Base-by-base conservation (phyloP, 2,888 invertebrate species). In the Leptura quadrifasciata region DNA sequence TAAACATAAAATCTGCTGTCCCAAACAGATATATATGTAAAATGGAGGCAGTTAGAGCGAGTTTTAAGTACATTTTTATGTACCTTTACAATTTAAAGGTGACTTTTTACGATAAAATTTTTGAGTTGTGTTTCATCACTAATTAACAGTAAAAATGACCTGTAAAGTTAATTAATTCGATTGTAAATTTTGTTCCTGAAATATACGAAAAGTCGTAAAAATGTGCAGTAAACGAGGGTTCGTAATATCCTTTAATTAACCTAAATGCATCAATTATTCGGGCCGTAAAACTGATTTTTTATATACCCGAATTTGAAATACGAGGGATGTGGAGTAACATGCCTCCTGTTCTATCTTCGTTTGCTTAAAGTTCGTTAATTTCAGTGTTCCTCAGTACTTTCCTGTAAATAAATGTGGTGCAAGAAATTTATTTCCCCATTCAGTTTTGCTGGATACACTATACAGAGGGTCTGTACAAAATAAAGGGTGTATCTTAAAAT, bases 121-220 rank as follows among this genome's bases (percentile, higher is more conserved):
- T 55, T 69, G 20, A 35, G 57, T 18, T 12, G 57, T 57, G 31
- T 57, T 69, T 35, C 35, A 55, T 55, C 68, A 24, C 18, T 69
- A 69, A 69, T 69, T 57, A 69, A 18, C 68, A 52, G 54, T 57
- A 69, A 69, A 69, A 69, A 58, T 57, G 54, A 18, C 17, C 55
- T 20, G 15, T 69, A 57, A 69, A 35, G 17, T 31, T 69, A 69
- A 69, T 69, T 69, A 57, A 67, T 27, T 20, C 31, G 68, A 69
- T 35, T 57, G 68, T 57, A 57, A 55, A 57, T 17, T 57, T n/a
- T 21, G 67, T 52, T 54, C 27, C 57, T 69, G 55, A 39, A 20
- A n/a, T 39, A 15, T 52, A 57, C 35, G 39, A 27, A 20, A 27
- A 20, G 57, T 35, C 57, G 68, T 55, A 69, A 69, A 69, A 57